phyloP scores from a whole-genome alignment of 2,888 invertebrate genomes.

The Trichogramma evanescens region DNA sequence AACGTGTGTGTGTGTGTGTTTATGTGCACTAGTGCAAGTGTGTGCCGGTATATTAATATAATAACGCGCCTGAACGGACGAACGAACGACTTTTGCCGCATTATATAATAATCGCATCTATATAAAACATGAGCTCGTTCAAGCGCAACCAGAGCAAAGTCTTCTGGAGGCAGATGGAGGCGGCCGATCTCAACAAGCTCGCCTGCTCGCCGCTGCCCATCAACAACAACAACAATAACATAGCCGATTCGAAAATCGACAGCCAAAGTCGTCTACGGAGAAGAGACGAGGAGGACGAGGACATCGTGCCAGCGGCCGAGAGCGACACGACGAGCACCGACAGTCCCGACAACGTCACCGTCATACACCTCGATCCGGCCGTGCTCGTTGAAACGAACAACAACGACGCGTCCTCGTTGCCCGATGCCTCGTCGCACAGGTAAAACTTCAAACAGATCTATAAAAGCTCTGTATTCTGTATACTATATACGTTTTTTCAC shows the following conservation, averaged over 20 bases:
- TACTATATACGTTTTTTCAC: no score
- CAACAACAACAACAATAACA: no score
- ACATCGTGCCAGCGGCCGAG: background rate
- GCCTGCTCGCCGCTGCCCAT: background rate
- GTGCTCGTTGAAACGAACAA: background rate
- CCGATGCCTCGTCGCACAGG: background rate
- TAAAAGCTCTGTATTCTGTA: no score
- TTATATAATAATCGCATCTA: background rate
- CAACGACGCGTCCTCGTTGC: background rate
- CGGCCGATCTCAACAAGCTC: constrained; percentile 25
- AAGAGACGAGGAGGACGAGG: background rate
- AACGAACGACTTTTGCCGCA: background rate
- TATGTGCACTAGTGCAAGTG: no score
- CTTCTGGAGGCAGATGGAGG: constrained; percentile 42
- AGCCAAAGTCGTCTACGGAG: background rate
- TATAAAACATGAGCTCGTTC: constrained; percentile 37
- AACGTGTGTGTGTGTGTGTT: no score
- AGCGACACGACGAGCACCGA: constrained; percentile 4
- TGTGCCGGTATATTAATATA: no score
- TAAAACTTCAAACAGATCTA: no score
- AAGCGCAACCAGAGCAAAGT: constrained; percentile 42
- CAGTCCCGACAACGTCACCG: constrained; percentile 22
- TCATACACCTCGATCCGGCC: constrained; percentile 19
- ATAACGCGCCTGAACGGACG: no score
- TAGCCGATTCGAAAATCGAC: no score